Evolutionary conservation across 2,797 vertebrate species (phyloP), one percentile per base, ranked within the genome.

Genomic region (Oceanodroma leucorhoa): DNA sequence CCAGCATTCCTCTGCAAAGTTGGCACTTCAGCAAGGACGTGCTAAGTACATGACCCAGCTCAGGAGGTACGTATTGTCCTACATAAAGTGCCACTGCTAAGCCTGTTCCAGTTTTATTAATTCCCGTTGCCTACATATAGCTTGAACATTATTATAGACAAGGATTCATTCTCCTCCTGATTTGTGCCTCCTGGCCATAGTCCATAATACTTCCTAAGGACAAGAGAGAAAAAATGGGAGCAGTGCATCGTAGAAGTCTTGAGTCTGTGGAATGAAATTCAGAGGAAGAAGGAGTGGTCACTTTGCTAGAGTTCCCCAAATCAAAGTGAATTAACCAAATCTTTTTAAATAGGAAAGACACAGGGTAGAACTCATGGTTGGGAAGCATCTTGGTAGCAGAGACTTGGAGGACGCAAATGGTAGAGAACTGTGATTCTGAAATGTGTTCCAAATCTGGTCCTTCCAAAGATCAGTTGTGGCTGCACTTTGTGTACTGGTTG

Each of bases 11-110:
- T 93, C 87, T 88, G 73, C 85, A 45, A 60, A 90, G 89, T 6
- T 95, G 91, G 80, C 83, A 84, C 66, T 91, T 95, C 36, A 53
- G 70, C 91, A 94, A 91, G 94, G 91, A 93, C 34, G 14, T 83
- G 91, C 50, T 58, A 61, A 71, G 79, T 87, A 87, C 70, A 24
- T 69, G 66, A 76, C 90, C 90, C 86, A 89, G 75, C 93, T 91
- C 91, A 53, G 70, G 85, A 94, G 70, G 70, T 79, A 94, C 58
- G 72, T 30, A 77, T 70, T 94, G 91, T 93, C 87, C 87, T 95
- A 87, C 77, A 94, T 95, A 91, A 82, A 84, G 46, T 77, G 70
- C 51, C 71, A 55, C 66, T 53, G 75, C 88, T 77, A 87, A 95
- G 75, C n/a, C 73, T 75, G 86, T 57, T 93, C 95, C 90, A 71